Evolutionary conservation across 64 coral and sea anemone genomes (phyloP).

Genomic region (Exaiptasia diaphana): DNA sequence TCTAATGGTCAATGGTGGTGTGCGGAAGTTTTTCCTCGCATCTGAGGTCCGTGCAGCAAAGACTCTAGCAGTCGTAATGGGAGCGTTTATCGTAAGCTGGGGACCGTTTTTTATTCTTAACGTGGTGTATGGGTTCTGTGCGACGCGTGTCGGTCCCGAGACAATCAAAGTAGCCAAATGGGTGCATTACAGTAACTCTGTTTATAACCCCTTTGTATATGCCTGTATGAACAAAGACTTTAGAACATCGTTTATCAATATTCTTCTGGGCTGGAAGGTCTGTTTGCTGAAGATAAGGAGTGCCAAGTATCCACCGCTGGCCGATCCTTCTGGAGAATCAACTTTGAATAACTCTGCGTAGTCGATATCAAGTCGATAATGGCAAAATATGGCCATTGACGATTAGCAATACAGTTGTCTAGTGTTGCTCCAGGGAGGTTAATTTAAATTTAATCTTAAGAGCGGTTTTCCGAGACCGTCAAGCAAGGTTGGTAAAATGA

Average conservation of each 20-base stretch:
- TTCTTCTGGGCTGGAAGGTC: conserved; percentile 30
- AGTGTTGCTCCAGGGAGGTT: too few species aligned
- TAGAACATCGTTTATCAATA: conserved; percentile 40
- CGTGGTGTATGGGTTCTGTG: conserved; percentile 61
- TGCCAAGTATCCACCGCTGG: not conserved
- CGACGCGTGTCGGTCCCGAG: conserved; percentile 17
- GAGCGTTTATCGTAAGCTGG: conserved; percentile 76
- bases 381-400: too few species aligned
- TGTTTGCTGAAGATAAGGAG: conserved; percentile 15
- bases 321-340: not conserved
- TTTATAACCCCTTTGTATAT: conserved; percentile 72
- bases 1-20: conserved; percentile 60
- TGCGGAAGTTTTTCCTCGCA: conserved; percentile 65
- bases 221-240: conserved; percentile 86
- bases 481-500: too few species aligned
- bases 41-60: conserved; percentile 73
- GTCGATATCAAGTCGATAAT: too few species aligned
- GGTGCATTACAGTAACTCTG: conserved; percentile 80
- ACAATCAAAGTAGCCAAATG: conserved; percentile 65
- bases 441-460: too few species aligned
- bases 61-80: conserved; percentile 73
- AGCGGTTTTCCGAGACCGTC: too few species aligned
- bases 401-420: too few species aligned
- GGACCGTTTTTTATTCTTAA: conserved; percentile 77
- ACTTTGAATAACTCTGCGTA: not conserved